These are phyloP conservation scores for Monochamus alternatus DNA, from an alignment of 2,888 invertebrate species.

Conservation along the genomic window DNA sequence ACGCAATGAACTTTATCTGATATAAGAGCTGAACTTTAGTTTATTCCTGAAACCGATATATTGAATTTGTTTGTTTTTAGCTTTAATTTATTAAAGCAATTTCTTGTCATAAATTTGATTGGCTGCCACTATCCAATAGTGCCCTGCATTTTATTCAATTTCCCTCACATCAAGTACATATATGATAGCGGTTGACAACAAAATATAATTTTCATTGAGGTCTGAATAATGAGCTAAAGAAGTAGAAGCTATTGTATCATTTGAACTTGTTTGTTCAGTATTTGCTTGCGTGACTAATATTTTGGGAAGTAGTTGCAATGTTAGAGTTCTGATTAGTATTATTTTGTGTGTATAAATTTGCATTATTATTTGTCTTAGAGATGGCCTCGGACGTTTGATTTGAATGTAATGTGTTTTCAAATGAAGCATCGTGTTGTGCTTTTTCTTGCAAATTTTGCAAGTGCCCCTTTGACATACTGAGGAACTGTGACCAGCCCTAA, in stretches of 20 bases:
- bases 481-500: too few species aligned
- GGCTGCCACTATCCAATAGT: too few species aligned
- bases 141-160: too few species aligned
- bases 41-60: not conserved
- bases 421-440: conserved; percentile 21
- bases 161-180: conserved; percentile 23
- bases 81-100: too few species aligned
- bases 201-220: conserved; percentile 7
- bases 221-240: not conserved
- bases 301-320: not conserved
- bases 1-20: too few species aligned
- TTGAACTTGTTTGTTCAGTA: too few species aligned
- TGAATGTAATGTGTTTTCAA: not conserved
- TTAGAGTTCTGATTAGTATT: not conserved
- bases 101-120: too few species aligned
- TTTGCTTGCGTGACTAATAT: too few species aligned
- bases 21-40: too few species aligned
- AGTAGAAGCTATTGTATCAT: too few species aligned
- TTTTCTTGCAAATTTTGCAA: conserved; percentile 9
- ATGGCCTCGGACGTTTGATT: not conserved
- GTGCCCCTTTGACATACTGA: too few species aligned
- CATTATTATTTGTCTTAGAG: not conserved
- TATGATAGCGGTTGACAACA: conserved; percentile 40
- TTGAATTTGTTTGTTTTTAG: not conserved
- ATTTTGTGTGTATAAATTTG: not conserved